A percentile compares a stretch with the other conserved stretches of the same genome.
These are phyloP conservation scores for Temnothorax unifasciatus DNA, from an alignment of 2,888 invertebrate species.

Conservation along the genomic window DNA sequence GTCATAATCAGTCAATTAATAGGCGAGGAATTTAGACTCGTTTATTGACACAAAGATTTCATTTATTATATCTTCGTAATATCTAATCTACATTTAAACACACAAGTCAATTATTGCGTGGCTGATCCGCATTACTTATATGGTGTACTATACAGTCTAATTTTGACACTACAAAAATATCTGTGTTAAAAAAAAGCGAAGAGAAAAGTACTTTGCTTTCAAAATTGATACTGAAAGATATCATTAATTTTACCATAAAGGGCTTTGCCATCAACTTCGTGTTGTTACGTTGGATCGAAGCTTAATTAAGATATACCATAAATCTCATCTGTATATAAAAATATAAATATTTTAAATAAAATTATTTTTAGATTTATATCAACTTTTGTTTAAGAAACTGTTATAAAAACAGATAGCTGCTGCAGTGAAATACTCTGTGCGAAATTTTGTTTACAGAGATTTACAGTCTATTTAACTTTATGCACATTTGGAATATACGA, in stretches of 20 bases:
- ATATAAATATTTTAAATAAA: slow-evolving; percentile 15
- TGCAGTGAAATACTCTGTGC: neutral
- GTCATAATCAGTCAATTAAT: slow-evolving; percentile 8
- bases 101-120: neutral
- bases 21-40: neutral
- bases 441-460: slow-evolving; percentile 56
- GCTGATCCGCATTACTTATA: neutral
- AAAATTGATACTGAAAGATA: neutral
- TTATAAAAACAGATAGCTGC: neutral
- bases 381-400: neutral
- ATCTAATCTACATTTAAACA: neutral
- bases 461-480: slow-evolving; percentile 33
- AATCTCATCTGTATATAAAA: neutral
- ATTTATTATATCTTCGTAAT: neutral
- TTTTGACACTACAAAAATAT: neutral
- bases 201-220: neutral
- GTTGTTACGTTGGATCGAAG: neutral
- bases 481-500: slow-evolving; percentile 49
- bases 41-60: neutral
- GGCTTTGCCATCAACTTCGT: too few relatives aligned
- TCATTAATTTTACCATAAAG: neutral
- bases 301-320: neutral
- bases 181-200: neutral
- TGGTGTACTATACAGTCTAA: neutral
- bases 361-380: neutral